Base-by-base conservation (phyloP, 92 coral and sea anemone species). In the Palythoa grandis region DNA sequence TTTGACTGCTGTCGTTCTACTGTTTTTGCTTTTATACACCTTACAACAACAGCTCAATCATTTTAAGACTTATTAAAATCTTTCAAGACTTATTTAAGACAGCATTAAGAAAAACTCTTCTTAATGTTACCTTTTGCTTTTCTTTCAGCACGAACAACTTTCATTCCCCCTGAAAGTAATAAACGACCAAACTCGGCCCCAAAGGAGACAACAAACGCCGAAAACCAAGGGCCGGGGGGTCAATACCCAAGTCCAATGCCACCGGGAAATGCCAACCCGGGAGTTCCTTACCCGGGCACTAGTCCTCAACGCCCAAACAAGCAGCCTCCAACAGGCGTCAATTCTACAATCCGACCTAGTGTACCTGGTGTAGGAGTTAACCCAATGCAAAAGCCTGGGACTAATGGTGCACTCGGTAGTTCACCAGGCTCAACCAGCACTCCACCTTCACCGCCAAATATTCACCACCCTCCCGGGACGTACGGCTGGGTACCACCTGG, bases 1-100 rank as follows among this genome's bases (percentile, higher is more conserved):
- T 91, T 78, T 19, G 78, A 82, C 86, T 2, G 47, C 68, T 88
- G 79, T 66, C 35, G 65, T 76, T 76, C 78, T 78, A 79, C 61
- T 47, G 65, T 11, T 60, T 65, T 16, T 17, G 69, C 10, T 70
- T 56, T 37, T 79, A n/a, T 74, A 43, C 72, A 79, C 63, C 11
- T 37, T 70, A 35, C 76, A 9, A 72, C 19, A 39, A 39, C 16
- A 72, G 23, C 54, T 37, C 14, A 72, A 2, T 71, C 37, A n/a
- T 37, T 80, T 23, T 66, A 3, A 78, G 50, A 43, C 50, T 43
- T 43, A 43, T 43, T 43, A 43, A 5, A 43, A 43, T 3, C 0
- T 43, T 43, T 43, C 9, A 43, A 43, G 50, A 43, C 50, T 5
- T 43, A 1, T 43, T 43, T 5, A 43, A 43, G 50, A 43, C 4